Conservation (phyloP, 2,888 invertebrate genomes). For the Cenopis cana region DNA sequence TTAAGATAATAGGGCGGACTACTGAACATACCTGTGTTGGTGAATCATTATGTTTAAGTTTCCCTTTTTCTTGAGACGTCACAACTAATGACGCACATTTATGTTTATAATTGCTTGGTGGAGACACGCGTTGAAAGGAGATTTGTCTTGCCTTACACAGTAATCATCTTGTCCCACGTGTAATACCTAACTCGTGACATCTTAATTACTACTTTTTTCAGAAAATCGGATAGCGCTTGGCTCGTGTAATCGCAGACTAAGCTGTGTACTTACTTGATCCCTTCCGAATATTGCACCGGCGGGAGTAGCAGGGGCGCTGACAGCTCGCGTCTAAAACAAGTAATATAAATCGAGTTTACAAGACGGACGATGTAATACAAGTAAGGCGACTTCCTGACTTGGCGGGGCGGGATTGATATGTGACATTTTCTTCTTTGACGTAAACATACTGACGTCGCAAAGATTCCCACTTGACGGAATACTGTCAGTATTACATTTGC, state of each 20-base stretch:
- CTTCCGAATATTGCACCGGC: slow-evolving; percentile 67
- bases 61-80: slow-evolving; percentile 29
- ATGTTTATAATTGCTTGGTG: slow-evolving; percentile 44
- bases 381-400: no score
- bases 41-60: slow-evolving; percentile 24
- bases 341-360: slow-evolving; percentile 22
- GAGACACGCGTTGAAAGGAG: slow-evolving; percentile 44
- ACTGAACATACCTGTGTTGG: slow-evolving; percentile 2
- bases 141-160: slow-evolving; percentile 45
- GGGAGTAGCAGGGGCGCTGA: slow-evolving; percentile 80
- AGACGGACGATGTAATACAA: background rate
- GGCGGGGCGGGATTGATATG: no score
- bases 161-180: slow-evolving; percentile 43
- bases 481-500: no score
- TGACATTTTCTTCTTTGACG: no score
- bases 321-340: slow-evolving; percentile 80
- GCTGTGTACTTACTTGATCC: slow-evolving; percentile 68
- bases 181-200: slow-evolving; percentile 42
- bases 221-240: slow-evolving; percentile 13
- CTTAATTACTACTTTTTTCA: slow-evolving; percentile 33
- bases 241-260: background rate
- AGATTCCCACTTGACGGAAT: no score
- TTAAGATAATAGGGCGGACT: slow-evolving; percentile 34
- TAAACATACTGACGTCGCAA: no score
- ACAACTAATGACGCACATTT: slow-evolving; percentile 43